These are phyloP conservation scores for Cetonia aurata DNA, from an alignment of 2,888 invertebrate genomes.

Conservation along the genomic window DNA sequence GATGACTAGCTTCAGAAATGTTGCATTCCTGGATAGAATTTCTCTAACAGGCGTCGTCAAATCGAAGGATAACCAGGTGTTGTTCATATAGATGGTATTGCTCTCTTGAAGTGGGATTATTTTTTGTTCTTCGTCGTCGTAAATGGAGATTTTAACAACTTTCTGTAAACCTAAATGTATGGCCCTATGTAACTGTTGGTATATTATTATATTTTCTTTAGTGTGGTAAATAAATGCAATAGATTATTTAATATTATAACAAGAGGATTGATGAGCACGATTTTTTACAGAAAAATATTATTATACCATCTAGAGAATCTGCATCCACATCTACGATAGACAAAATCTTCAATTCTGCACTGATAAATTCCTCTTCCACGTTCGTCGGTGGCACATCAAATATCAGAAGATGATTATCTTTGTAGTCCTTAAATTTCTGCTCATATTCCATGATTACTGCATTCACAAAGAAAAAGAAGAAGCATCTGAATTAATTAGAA, in stretches of 20 bases:
- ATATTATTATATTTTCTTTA: no score
- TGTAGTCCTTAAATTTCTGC: constrained; percentile 38
- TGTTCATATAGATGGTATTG: constrained; percentile 60
- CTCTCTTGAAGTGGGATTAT: constrained; percentile 56
- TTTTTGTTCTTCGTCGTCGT: constrained; percentile 56
- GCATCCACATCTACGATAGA: constrained; percentile 58
- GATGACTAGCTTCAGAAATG: constrained; percentile 59
- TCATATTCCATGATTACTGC: constrained; percentile 39
- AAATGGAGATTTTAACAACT: constrained; percentile 58
- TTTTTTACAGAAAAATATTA: no score
- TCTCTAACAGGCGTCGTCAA: constrained; percentile 58
- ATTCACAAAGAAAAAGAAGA: not conserved
- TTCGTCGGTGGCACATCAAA: constrained; percentile 61
- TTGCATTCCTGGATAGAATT: constrained; percentile 26
- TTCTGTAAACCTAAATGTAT: constrained; percentile 55
- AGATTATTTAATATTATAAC: no score
- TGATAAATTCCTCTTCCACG: constrained; percentile 60
- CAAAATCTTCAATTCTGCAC: constrained; percentile 63
- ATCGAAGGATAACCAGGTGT: constrained; percentile 64
- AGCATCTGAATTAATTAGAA: no score
- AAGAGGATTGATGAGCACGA: no score
- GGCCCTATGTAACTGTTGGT: no score
- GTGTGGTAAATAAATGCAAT: not conserved
- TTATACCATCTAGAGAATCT: constrained; percentile 42
- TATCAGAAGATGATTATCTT: constrained; percentile 61